Base-by-base conservation (phyloP, 2,113 vertebrate species). In the Smithornis capensis region DNA sequence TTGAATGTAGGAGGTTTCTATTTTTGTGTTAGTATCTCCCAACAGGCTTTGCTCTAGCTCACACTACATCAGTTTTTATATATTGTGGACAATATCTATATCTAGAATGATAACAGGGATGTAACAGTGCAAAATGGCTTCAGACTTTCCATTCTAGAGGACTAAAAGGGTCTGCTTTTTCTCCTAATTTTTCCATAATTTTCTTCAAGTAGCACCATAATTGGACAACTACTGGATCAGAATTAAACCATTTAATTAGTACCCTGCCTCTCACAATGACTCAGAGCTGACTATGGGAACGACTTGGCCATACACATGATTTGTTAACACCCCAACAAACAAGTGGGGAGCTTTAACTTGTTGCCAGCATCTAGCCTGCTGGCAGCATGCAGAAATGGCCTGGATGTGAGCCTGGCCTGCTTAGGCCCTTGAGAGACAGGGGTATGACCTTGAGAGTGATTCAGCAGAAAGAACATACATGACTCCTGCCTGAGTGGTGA, bases 1-100 rank as follows among this genome's bases (percentile, higher is more conserved):
- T 82, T 78, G 64, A 10, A 33, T 37, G 77, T 91, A 56, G 91
- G 92, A 92, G 92, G 84, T 56, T 95, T 89, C 93, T 92, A 45
- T 60, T 84, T 91, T 92, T 87, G 62, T 25, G 2, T 24, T 38
- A 53, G 77, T 53, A 64, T 49, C 44, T 87, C 40, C 77, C 60
- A 35, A 19, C 2, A 82, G 75, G 31, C 65, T 73, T 92, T 87
- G 37, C 65, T 87, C 7, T 68, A 82, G 25, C 44, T 90, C 53
- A 40, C 4, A 10, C 21, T 62, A 6, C 27, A 37, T 78, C 27
- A 50, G 19, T 21, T 71, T 83, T 89, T 63, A 12, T 70, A 60
- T 65, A 29, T 35, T 52, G 27, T 79, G 65, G 69, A 23, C 37
- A 53, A 14, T n/a, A n/a, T n/a, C n/a, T n/a, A n/a, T n/a, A n/a